phyloP scores from a whole-genome alignment of 2,113 vertebrate genomes.

The Merops nubicus region DNA sequence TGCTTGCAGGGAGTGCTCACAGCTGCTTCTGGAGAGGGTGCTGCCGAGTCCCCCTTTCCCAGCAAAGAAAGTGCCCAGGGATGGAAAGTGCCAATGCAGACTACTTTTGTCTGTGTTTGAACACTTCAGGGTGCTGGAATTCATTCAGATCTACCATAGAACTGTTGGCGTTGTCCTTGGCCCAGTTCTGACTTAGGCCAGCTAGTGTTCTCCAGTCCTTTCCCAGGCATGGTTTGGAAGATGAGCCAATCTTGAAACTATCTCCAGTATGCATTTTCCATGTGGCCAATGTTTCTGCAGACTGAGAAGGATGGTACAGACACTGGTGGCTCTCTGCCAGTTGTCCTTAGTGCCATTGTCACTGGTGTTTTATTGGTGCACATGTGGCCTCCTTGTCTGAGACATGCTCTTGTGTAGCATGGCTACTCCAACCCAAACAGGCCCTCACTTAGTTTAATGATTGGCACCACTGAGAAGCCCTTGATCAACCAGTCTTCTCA shows the following conservation, averaged over 20 bases:
- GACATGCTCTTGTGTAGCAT: background rate
- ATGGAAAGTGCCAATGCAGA: background rate
- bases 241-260: background rate
- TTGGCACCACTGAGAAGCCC: background rate
- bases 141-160: rapidly evolving
- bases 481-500: background rate
- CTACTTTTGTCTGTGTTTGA: background rate
- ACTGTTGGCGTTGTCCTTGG: background rate
- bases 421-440: background rate
- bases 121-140: background rate
- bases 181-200: background rate
- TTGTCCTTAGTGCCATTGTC: background rate
- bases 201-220: background rate
- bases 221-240: background rate
- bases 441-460: background rate
- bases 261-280: background rate
- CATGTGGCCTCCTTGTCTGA: background rate
- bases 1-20: background rate
- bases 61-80: background rate
- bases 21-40: background rate
- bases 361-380: background rate
- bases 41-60: background rate
- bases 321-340: background rate
- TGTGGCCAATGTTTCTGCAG: background rate
- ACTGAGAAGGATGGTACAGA: background rate